Conservation (phyloP, 2,888 invertebrate genomes). For the Melieria crassipennis region DNA sequence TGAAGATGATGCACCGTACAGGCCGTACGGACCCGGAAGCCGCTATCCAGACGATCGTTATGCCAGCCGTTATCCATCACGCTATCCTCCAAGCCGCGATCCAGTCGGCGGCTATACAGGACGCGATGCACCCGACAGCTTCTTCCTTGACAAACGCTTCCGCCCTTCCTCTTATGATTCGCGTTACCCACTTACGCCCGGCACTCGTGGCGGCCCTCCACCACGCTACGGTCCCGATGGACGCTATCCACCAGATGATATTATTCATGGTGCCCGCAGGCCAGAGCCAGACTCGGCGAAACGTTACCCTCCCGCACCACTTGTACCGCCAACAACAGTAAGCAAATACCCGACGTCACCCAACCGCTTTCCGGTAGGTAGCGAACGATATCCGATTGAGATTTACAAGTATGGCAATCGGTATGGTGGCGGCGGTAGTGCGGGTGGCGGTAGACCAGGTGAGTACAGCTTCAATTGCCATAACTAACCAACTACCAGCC, state of each 20-base stretch:
- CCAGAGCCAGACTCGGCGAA: conserved; percentile 68
- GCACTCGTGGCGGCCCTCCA: conserved; percentile 37
- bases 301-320: conserved; percentile 67
- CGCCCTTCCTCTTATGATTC: conserved; percentile 63
- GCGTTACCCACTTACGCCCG: conserved; percentile 63
- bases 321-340: conserved; percentile 63
- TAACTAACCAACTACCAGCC: conserved; percentile 21
- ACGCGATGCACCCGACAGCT: conserved; percentile 61
- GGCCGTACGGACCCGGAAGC: conserved; percentile 54
- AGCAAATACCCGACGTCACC: conserved; percentile 68
- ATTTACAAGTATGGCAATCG: conserved; percentile 69
- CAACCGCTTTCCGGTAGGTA: conserved; percentile 69
- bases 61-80: conserved; percentile 55
- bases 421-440: conserved; percentile 66
- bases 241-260: conserved; percentile 58
- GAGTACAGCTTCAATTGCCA: conserved; percentile 42
- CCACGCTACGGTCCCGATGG: conserved; percentile 51
- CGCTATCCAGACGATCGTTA: conserved; percentile 60
- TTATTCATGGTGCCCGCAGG: conserved; percentile 57
- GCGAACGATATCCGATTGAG: conserved; percentile 66
- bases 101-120: conserved; percentile 58
- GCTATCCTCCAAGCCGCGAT: conserved; percentile 48
- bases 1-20: conserved; percentile 56
- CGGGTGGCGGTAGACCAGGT: conserved; percentile 63
- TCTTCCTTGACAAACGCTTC: conserved; percentile 66